Evolutionary conservation across 2,797 vertebrate species (phyloP).

Genomic region (Danio albolineatus): DNA sequence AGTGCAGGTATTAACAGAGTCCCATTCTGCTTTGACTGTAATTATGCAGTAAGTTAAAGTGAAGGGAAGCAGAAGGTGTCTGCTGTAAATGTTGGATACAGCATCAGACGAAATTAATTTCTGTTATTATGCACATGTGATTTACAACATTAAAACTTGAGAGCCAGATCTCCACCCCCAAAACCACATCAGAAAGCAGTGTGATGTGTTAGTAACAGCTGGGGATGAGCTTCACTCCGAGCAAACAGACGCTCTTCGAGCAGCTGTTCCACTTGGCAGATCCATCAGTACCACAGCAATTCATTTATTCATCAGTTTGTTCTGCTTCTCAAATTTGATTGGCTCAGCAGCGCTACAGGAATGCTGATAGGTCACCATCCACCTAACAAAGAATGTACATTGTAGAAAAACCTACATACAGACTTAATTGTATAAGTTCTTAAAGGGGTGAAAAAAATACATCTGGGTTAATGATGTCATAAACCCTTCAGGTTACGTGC

Average conservation of each 20-base stretch:
- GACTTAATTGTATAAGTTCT: no score
- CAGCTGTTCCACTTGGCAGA: conserved; percentile 18
- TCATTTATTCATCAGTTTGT: background rate
- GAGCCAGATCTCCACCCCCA: conserved; percentile 23
- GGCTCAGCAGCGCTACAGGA: background rate
- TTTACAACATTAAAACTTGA: conserved; percentile 47
- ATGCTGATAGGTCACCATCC: background rate
- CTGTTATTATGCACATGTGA: conserved; percentile 53
- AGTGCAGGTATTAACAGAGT: conserved; percentile 41
- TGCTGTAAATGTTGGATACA: conserved; percentile 36
- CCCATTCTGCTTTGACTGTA: conserved; percentile 27
- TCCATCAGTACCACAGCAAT: background rate
- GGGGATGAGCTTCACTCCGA: background rate
- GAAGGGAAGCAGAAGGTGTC: conserved; percentile 30
- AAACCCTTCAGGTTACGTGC: no score
- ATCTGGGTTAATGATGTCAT: no score
- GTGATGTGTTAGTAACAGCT: conserved; percentile 26
- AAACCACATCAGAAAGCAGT: conserved; percentile 45
- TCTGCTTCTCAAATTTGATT: background rate
- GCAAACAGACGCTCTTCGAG: conserved; percentile 10
- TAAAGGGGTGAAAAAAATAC: no score
- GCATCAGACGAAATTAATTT: conserved; percentile 56
- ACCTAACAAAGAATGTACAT: no score
- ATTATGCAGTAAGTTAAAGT: conserved; percentile 42
- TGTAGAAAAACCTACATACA: no score